These are phyloP conservation scores for Eulemur rufifrons DNA, from an alignment of 2,113 vertebrate species.

Conservation along the genomic window DNA sequence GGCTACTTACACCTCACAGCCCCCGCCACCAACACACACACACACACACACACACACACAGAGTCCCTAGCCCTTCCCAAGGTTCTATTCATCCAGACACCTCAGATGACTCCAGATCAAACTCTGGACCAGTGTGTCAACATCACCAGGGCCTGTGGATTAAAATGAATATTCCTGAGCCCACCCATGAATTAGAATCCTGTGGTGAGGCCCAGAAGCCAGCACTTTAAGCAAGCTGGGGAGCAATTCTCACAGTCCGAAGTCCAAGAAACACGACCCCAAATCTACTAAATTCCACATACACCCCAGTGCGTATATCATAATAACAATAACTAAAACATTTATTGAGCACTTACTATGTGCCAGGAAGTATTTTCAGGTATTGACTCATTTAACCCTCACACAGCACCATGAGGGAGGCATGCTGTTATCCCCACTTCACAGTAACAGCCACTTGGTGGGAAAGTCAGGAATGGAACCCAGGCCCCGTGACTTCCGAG, in stretches of 20 bases:
- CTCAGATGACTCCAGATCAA: neutral
- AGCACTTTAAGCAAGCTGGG: neutral
- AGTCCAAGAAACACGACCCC: slow-evolving; percentile 11
- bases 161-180: neutral
- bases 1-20: neutral
- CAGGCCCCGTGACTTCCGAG: neutral
- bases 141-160: neutral
- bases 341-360: slow-evolving; percentile 44
- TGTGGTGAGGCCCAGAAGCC: neutral
- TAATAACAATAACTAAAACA: neutral
- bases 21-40: neutral
- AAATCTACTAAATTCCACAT: slow-evolving; percentile 2
- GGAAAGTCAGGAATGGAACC: neutral
- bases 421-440: neutral
- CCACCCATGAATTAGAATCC: slow-evolving; percentile 42
- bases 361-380: neutral
- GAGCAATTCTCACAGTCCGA: neutral
- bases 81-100: neutral
- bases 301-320: neutral
- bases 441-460: neutral
- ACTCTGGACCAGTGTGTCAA: neutral
- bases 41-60: neutral
- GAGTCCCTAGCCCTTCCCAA: neutral
- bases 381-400: neutral
- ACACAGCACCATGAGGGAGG: neutral